These are phyloP conservation scores for Rhagonycha lutea DNA, from an alignment of 2,888 invertebrate species.

Conservation along the genomic window DNA sequence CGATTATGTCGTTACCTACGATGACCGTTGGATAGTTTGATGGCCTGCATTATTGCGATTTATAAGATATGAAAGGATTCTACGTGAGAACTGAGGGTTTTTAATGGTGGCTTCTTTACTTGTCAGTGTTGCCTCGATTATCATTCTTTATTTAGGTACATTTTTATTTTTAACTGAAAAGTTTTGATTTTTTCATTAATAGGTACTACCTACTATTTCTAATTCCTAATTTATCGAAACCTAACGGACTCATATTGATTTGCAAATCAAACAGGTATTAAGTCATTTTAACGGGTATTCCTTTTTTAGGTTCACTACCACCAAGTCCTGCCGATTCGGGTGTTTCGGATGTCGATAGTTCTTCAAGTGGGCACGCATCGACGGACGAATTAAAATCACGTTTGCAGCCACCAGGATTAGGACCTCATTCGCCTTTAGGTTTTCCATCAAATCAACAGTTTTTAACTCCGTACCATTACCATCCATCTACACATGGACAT, in stretches of 20 bases:
- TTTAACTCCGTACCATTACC: slow-evolving; percentile 68
- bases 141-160: slow-evolving; percentile 48
- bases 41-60: slow-evolving; percentile 42
- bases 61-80: slow-evolving; percentile 47
- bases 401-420: slow-evolving; percentile 67
- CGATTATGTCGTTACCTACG: slow-evolving; percentile 57
- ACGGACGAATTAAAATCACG: slow-evolving; percentile 86
- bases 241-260: neutral
- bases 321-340: slow-evolving; percentile 98
- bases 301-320: slow-evolving; percentile 81
- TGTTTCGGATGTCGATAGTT: slow-evolving; percentile 95
- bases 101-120: slow-evolving; percentile 39
- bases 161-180: slow-evolving; percentile 51
- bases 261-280: neutral
- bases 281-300: neutral
- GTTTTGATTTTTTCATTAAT: slow-evolving; percentile 52
- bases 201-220: neutral
- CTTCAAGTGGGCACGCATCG: slow-evolving; percentile 75
- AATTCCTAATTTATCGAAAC: neutral
- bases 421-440: slow-evolving; percentile 52
- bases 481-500: slow-evolving; percentile 48
- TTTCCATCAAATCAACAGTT: slow-evolving; percentile 58
- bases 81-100: slow-evolving; percentile 52
- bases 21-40: slow-evolving; percentile 52
- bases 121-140: slow-evolving; percentile 45